Evolutionary conservation across 2,888 invertebrate species (phyloP), one percentile per base, ranked within the genome.

Genomic region (Andrena trimmerana): DNA sequence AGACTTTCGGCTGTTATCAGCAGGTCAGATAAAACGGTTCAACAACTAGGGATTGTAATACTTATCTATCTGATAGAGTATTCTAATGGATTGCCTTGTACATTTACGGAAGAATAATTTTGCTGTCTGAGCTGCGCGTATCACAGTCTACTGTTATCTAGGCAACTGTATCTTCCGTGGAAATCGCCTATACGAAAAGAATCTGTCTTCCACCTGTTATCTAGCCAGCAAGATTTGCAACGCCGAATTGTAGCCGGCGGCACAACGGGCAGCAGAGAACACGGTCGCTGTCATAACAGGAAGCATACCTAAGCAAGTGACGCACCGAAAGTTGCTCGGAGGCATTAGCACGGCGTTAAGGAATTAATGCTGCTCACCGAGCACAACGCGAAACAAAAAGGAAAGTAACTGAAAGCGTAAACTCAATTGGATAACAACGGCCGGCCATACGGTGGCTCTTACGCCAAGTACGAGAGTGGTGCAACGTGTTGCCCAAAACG

Each of bases 321-420:
- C 78, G 79, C 76, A 73, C 79, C 78, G 88, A 84, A 77, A 86
- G 86, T 87, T 75, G 63, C 77, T 74, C 80, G 75, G 57, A 69
- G 62, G 70, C 74, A 81, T 77, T 80, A 81, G 66, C 71, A 70
- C 77, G 71, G 82, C 87, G 86, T 85, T 84, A 87, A 87, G 87
- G 89, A 91, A 91, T 91, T 90, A 91, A 91, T 89, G 88, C 90
- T 87, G 90, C 78, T 89, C 89, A 85, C 77, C 85, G 78, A 88
- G 90, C 90, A 84, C 87, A 84, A 90, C 87, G 89, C 84, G 90
- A 88, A 89, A 88, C 89, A 89, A 89, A 90, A 87, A 90, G 88
- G 90, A 92, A 91, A 93, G 91, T 90, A 89, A 85, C 86, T 84
- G 91, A 93, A 92, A 92, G 92, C 90, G 92, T 92, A 91, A 92